Conservation (phyloP, 23 tunicate genomes). For the Clavelina lepadiformis region DNA sequence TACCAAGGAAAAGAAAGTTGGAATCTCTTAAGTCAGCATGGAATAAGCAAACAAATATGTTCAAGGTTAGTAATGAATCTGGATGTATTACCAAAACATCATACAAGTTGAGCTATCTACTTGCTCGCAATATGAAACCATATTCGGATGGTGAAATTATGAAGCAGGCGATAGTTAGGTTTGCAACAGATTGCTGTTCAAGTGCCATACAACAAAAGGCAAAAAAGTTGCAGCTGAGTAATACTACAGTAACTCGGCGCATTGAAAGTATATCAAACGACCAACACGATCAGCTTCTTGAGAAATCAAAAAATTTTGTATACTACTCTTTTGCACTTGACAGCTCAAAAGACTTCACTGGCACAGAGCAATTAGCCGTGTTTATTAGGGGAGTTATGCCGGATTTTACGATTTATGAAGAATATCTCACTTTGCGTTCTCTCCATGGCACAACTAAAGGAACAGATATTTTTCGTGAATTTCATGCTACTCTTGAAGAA, state of each 20-base stretch:
- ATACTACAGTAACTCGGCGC: conserved; percentile 21
- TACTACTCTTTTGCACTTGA: conserved; percentile 34
- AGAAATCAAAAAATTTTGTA: conserved; percentile 17
- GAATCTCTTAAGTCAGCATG: conserved; percentile 19
- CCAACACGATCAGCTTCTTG: conserved; percentile 42
- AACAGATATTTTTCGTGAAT: conserved; percentile 33
- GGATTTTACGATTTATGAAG: conserved; percentile 49
- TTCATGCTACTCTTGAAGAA: conserved; percentile 41
- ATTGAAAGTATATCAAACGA: conserved; percentile 34
- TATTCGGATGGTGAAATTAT: conserved; percentile 37
- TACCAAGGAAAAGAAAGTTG: conserved; percentile 36
- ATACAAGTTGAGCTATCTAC: conserved; percentile 25
- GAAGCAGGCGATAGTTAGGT: conserved; percentile 34
- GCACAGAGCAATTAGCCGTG: conserved; percentile 37
- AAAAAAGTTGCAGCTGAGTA: conserved; percentile 42
- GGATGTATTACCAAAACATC: conserved; percentile 27
- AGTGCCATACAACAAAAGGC: conserved; percentile 26
- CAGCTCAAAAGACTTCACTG: conserved; percentile 47
- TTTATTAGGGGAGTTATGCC: conserved; percentile 35
- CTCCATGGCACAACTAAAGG: conserved; percentile 30
- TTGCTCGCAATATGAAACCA: conserved; percentile 31
- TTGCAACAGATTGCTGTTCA: conserved; percentile 29
- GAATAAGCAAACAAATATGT: conserved; percentile 14
- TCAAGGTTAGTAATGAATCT: conserved; percentile 17
- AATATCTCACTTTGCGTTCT: conserved; percentile 44